Evolutionary conservation across 1,140 invertebrate genomes (phyloP).

Genomic region (Drosophila willistoni): DNA sequence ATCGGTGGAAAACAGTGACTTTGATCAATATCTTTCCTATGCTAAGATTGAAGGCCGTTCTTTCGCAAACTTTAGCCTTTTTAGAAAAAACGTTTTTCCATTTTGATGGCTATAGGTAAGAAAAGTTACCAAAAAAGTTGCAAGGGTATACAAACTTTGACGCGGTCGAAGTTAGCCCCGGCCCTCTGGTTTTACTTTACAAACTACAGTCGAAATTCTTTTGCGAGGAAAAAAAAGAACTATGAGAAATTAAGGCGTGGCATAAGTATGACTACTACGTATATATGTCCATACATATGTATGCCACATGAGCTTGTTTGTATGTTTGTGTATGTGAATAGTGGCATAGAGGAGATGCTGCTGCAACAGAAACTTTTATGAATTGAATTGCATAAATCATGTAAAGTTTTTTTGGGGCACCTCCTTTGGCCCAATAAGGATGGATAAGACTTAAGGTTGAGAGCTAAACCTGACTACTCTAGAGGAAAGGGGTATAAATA

Average conservation of each 20-base stretch:
- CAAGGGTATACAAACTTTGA: no score
- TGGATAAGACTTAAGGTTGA: slow-evolving; percentile 29
- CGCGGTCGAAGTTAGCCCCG: no score
- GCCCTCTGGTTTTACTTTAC: slow-evolving; percentile 40
- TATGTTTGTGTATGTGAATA: background rate
- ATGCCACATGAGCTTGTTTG: slow-evolving; percentile 28
- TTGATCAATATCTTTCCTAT: no score
- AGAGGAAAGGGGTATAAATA: slow-evolving; percentile 37
- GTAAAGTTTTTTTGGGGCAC: slow-evolving; percentile 41
- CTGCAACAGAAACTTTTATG: slow-evolving; percentile 65
- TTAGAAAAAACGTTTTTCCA: no score
- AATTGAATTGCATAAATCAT: slow-evolving; percentile 83
- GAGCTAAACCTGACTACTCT: background rate
- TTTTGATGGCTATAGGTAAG: no score
- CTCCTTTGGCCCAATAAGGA: background rate
- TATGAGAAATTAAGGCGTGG: slow-evolving; percentile 51
- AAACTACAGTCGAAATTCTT: slow-evolving; percentile 11
- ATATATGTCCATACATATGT: background rate
- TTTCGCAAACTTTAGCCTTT: no score
- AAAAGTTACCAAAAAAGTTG: no score
- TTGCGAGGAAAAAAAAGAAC: slow-evolving; percentile 32
- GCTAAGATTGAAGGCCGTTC: no score
- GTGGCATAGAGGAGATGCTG: background rate
- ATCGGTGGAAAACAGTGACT: no score
- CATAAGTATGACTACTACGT: slow-evolving; percentile 17